Conservation (phyloP, 2,113 vertebrate species). For the Polypterus senegalus region DNA sequence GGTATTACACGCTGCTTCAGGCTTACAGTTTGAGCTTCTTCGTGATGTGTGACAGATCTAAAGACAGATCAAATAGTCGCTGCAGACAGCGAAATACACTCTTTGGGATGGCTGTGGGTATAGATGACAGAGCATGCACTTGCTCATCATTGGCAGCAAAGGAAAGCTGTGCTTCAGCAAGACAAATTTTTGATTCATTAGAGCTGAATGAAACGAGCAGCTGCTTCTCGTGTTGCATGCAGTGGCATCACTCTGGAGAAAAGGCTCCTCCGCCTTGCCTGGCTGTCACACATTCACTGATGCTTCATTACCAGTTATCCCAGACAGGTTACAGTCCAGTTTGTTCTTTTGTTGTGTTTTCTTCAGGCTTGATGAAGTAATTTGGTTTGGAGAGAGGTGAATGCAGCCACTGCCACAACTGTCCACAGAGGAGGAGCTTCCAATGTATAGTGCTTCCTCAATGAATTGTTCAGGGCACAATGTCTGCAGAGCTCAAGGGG, state of each 20-base stretch:
- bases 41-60: not conserved
- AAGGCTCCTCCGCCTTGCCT: not conserved
- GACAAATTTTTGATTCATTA: not conserved
- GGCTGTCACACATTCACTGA: not conserved
- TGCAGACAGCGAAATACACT: not conserved
- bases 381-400: not conserved
- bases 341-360: not conserved
- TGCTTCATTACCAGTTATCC: not conserved
- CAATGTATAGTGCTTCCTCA: too few species aligned
- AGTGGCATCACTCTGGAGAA: not conserved
- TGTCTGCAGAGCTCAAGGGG: too few species aligned
- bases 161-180: not conserved
- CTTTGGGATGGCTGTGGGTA: not conserved
- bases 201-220: not conserved
- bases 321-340: not conserved
- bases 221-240: not conserved
- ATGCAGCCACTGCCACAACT: not conserved
- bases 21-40: constrained; percentile 1
- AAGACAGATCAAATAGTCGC: constrained; percentile 9
- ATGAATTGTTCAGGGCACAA: too few species aligned
- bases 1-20: constrained; percentile 2
- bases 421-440: too few species aligned
- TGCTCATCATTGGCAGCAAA: not conserved
- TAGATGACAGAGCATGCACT: not conserved
- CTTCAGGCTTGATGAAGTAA: not conserved